Evolutionary conservation across 1,140 invertebrate genomes (phyloP).

Genomic region (Bacillus rossius): DNA sequence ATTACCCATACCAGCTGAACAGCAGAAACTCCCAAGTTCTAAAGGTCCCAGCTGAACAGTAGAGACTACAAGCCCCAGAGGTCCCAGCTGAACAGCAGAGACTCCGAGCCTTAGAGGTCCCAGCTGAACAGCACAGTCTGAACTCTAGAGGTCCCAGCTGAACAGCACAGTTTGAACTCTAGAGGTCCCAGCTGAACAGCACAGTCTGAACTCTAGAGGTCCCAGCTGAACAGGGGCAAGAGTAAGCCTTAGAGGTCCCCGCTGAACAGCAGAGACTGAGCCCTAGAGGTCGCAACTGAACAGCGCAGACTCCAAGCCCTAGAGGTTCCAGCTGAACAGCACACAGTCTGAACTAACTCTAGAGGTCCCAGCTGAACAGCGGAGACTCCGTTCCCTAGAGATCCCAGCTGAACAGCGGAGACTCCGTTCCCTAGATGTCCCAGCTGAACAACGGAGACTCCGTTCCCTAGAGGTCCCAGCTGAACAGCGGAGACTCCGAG

Average conservation of each 20-base stretch:
- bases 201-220: too few relatives aligned
- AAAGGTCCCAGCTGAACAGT: conserved; percentile 99
- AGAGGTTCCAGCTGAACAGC: conserved; percentile 99
- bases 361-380: background rate
- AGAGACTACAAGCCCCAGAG: too few relatives aligned
- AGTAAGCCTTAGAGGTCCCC: conserved; percentile 81
- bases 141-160: background rate
- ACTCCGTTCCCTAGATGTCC: conserved; percentile 85
- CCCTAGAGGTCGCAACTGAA: background rate
- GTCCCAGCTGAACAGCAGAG: background rate
- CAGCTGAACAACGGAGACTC: too few relatives aligned
- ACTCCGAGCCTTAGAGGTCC: conserved; percentile 69
- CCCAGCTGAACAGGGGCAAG: background rate
- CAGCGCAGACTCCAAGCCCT: conserved; percentile 28
- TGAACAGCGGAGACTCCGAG: background rate
- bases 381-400: conserved; percentile 49
- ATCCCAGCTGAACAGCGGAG: conserved; percentile 99
- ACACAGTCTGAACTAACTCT: too few relatives aligned
- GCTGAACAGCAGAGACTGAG: too few relatives aligned
- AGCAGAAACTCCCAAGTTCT: conserved; percentile 87
- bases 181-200: conserved; percentile 99
- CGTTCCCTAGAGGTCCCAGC: too few relatives aligned
- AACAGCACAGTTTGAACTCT: conserved; percentile 27
- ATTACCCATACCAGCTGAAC: conserved; percentile 99
- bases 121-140: conserved; percentile 99